Base-by-base conservation (phyloP, 2,888 invertebrate species). In the Nomada fabriciana region DNA sequence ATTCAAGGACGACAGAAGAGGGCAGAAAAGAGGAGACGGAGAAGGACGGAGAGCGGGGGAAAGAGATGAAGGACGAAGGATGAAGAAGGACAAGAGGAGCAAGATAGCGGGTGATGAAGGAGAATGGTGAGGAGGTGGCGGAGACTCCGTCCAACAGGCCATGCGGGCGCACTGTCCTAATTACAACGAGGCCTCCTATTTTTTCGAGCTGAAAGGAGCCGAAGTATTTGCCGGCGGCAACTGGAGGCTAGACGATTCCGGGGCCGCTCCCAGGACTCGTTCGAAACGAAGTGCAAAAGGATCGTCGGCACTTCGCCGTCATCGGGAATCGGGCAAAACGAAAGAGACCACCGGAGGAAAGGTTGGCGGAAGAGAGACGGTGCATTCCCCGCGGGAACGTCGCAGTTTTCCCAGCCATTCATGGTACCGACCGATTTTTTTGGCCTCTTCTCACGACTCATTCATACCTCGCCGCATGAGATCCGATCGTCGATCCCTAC, bases 111-210 rank as follows among this genome's bases (percentile, higher is more conserved):
- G 69, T 82, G 83, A 78, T 76, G 87, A 85, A 74, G 84, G 83
- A 84, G 89, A 85, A 85, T 74, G 78, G 79, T 65, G 71, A 67
- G 78, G 89, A 82, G 76, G 76, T 80, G 82, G 77, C 61, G 70
- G 70, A 69, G 87, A 78, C 88, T 90, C 88, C 89, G 23, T 84
- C 79, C 80, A 83, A 69, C 83, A 73, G 88, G 83, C 88, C 87
- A 94, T 94, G 93, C 94, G 94, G 94, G 94, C 93, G 88, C 91
- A 94, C 93, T 94, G 93, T 94, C 93, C 93, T 93, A 93, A 94
- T 94, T 94, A 94, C 93, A 93, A 93, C 93, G 91, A 91, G 91
- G 87, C 89, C 90, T 90, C 88, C 89, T 90, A 90, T 92, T 90
- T 90, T 86, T 91, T 90, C 90, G 86, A 87, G 86, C 91, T 91